These are phyloP conservation scores for Acrocephalus kingi DNA, from an alignment of 2,113 vertebrate genomes.

Conservation along the genomic window DNA sequence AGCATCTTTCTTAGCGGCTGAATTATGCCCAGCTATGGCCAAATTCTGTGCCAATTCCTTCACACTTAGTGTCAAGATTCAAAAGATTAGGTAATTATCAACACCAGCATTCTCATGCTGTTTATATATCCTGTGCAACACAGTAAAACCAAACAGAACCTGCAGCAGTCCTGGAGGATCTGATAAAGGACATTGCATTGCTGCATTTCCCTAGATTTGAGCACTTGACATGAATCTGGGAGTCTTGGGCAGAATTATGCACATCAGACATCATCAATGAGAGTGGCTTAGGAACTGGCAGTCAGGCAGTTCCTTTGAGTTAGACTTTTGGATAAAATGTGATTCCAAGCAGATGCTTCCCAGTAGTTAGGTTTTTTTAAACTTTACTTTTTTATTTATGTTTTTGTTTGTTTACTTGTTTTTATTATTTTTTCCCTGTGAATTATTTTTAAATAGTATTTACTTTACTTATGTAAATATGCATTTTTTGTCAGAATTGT, in stretches of 20 bases:
- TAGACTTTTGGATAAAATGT: not conserved
- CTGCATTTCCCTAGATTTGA: not conserved
- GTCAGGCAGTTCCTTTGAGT: not conserved
- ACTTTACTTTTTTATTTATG: no score
- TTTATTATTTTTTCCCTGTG: rapidly evolving
- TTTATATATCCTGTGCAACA: not conserved
- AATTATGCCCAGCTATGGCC: not conserved
- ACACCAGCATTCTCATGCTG: not conserved
- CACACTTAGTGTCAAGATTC: not conserved
- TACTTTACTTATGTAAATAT: not conserved
- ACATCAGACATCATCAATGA: not conserved
- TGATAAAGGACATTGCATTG: not conserved
- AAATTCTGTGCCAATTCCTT: not conserved
- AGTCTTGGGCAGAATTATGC: not conserved
- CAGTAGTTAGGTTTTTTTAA: not conserved
- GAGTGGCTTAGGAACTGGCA: not conserved
- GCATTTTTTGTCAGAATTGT: not conserved
- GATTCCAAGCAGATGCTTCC: not conserved
- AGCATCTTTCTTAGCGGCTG: rapidly evolving
- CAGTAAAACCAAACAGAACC: not conserved
- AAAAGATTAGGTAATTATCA: not conserved
- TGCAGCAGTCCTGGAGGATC: not conserved
- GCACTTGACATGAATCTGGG: not conserved
- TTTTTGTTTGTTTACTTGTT: not conserved
- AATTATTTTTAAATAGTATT: not conserved